Evolutionary conservation across 1,140 invertebrate genomes (phyloP).

Genomic region (Brachionus paranguensis): DNA sequence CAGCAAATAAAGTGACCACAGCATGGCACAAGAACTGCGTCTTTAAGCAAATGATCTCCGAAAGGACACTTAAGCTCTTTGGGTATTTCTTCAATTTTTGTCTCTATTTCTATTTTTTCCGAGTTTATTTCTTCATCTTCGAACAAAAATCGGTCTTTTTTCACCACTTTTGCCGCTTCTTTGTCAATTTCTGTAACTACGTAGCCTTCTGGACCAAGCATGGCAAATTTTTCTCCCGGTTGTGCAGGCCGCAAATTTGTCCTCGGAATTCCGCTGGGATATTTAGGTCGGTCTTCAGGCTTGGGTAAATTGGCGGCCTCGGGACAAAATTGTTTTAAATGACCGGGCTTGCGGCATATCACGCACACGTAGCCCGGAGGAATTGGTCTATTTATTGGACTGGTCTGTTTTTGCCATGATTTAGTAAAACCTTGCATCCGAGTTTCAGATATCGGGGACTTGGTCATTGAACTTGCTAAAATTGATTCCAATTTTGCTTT

Average conservation of each 20-base stretch:
- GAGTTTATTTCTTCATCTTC: slow-evolving; percentile 10
- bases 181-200: slow-evolving; percentile 16
- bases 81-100: neutral
- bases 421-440: neutral
- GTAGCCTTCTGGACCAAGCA: slow-evolving; percentile 35
- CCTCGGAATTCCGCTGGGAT: slow-evolving; percentile 21
- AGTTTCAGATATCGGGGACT: neutral
- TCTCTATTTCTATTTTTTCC: neutral
- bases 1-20: slow-evolving; percentile 37
- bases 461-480: slow-evolving; percentile 18
- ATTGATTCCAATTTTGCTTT: slow-evolving; percentile 36
- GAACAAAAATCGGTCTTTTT: slow-evolving; percentile 22
- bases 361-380: slow-evolving; percentile 5
- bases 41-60: slow-evolving; percentile 21
- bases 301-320: neutral
- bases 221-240: slow-evolving; percentile 29
- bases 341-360: slow-evolving; percentile 19
- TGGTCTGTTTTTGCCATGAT: slow-evolving; percentile 15
- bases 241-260: slow-evolving; percentile 19
- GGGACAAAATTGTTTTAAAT: slow-evolving; percentile 37
- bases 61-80: slow-evolving; percentile 24
- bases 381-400: slow-evolving; percentile 9
- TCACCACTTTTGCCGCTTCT: neutral
- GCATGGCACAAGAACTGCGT: slow-evolving; percentile 38
- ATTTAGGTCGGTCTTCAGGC: slow-evolving; percentile 20